Evolutionary conservation across 1,140 invertebrate species (phyloP), one percentile per base, ranked within the genome.

Genomic region (Neodiprion fabricii): DNA sequence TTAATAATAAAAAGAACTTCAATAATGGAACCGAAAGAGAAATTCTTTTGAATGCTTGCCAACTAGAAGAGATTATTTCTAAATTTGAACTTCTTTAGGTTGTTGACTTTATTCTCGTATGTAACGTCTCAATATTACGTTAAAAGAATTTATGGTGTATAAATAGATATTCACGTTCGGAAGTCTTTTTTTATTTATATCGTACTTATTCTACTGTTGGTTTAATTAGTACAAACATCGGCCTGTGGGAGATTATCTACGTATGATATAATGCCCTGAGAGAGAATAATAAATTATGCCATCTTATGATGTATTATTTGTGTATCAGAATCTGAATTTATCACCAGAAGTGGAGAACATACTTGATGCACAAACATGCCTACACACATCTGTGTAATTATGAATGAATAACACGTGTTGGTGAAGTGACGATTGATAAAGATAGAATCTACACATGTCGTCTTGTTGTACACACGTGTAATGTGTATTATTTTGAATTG

Each of bases 301-400:
- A 40, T 40, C 53, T 61, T 61, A n/a, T 12, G n/a, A 61, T 61
- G n/a, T 12, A 61, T 61, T 14, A 61, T 61, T 61, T 61, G 53
- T 61, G n/a, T 61, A 61, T 17, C 53, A 61, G 53, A 61, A 61
- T 61, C 53, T 61, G 53, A 61, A 61, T 61, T 61, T 61, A 61
- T 61, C 53, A 17, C 53, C n/a, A 61, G 53, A 61, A 61, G 28
- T 61, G 53, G 53, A 61, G n/a, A 61, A 17, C 53, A 61, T 17
- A 61, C 53, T 14, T 4, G 28, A 40, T 40, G 28, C 28, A 40
- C 28, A 40, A 61, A 61, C 53, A 61, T 61, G n/a, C 11, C 11
- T 14, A 61, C 53, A 61, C 53, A 61, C 53, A 61, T 17, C n/a
- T 17, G n/a, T 61, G 53, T 61, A 61, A 14, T 61, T 61, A 61